Evolutionary conservation across 2,113 vertebrate species (phyloP), one percentile per base, ranked within the genome.

Genomic region (Pica pica): DNA sequence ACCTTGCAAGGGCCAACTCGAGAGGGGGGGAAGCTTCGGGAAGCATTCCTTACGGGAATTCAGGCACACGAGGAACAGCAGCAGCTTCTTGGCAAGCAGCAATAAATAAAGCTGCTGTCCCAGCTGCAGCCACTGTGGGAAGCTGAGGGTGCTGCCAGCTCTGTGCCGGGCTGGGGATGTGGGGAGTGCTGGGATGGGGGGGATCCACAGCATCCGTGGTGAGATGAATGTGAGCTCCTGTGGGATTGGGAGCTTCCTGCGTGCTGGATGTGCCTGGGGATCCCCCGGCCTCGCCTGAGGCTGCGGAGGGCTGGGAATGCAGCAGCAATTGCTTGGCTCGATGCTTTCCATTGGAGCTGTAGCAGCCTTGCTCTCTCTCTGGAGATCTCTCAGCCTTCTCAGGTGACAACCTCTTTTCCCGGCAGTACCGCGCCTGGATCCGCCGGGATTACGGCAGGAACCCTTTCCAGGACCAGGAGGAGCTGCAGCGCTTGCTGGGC

Each of bases 371-470:
- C 57, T 71, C 13, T 30, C 16, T 7, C 21, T 7, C 22, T 26
- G 57, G 18, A 19, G 24, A 3, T 46, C 15, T 46, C 70, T n/a
- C 59, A 71, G 20, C 23, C 19, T 50, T 35, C 31, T 5, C 20
- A 0, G 2, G 1, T 35, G 64, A 52, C 12, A n/a, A 3, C 28
- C 16, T 53, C 15, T 83, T 69, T 8, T 57, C 70, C 96, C 18
- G 42, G 9, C 97, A 99, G 99, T 98, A 98, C 86, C 98, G 98
- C 4, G 55, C 94, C 13, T 99, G 98, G 99, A 96, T 99, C 82
- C 83, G 10, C 53, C 71, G 89, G 21, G 98, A 95, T 79, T 99
- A 98, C 8, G 97, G 96, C 46, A 97, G 96, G 86, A 98, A 97
- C 79, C 98, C 98, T 0, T 98, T 98, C 60, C 97, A 97, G 57